Evolutionary conservation across 2,113 vertebrate species (phyloP).

Genomic region (Noctilio leporinus): DNA sequence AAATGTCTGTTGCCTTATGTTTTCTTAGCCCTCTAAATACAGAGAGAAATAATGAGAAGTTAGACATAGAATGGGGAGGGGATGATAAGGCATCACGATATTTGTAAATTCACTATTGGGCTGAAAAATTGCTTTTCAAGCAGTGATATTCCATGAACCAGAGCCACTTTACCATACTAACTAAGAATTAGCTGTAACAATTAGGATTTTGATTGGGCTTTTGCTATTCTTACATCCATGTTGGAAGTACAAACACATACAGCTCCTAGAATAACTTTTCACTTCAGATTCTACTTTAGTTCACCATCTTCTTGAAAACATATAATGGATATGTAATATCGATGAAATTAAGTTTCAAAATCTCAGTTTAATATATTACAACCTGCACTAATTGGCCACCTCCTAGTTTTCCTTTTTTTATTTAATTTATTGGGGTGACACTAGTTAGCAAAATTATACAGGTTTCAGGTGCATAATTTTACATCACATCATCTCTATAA

Average conservation of each 20-base stretch:
- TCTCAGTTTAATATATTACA: not conserved
- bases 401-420: not conserved
- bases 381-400: not conserved
- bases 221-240: not conserved
- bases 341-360: conserved; percentile 6
- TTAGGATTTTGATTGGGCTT: not conserved
- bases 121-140: not conserved
- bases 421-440: no score
- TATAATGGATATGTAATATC: not conserved
- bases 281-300: not conserved
- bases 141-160: not conserved
- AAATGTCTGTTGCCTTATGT: not conserved
- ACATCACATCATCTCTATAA: no score
- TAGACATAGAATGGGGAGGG: not conserved
- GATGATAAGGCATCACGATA: not conserved
- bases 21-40: not conserved
- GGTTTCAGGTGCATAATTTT: no score
- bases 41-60: not conserved
- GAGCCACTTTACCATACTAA: not conserved
- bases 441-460: no score
- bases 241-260: not conserved
- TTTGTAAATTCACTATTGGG: not conserved
- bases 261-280: not conserved
- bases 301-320: not conserved
- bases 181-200: not conserved